Evolutionary conservation across 1,140 invertebrate genomes (phyloP).

Genomic region (Drosophila dunni): DNA sequence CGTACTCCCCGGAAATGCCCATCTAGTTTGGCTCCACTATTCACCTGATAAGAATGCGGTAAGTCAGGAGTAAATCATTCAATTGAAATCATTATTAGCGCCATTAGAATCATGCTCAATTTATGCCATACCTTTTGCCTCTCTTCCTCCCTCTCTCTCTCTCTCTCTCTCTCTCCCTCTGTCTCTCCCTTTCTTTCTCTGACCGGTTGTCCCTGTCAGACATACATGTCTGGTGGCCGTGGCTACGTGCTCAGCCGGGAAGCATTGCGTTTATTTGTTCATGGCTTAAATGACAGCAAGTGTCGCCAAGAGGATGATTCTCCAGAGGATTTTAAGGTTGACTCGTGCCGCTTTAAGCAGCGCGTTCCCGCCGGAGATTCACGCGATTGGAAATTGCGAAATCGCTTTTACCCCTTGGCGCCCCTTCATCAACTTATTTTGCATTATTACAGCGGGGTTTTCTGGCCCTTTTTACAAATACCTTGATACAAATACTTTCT

Average conservation of each 20-base stretch:
- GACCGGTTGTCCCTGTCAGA: conserved; percentile 85
- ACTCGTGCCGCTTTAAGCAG: conserved; percentile 92
- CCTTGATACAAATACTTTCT: no score
- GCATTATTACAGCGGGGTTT: conserved; percentile 41
- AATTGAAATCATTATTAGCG: neutral
- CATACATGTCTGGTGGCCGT: conserved; percentile 97
- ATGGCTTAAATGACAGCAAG: conserved; percentile 86
- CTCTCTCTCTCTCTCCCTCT: neutral
- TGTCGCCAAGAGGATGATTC: conserved; percentile 86
- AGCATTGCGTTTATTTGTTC: conserved; percentile 90
- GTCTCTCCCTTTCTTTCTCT: neutral
- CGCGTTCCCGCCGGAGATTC: conserved; percentile 94
- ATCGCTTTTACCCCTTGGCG: conserved; percentile 89
- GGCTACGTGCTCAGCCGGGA: conserved; percentile 95
- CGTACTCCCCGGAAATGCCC: conserved; percentile 88
- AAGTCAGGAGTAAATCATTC: neutral
- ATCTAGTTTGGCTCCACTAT: conserved; percentile 90
- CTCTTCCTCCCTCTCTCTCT: neutral
- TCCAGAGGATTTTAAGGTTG: conserved; percentile 94
- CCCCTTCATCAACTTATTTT: conserved; percentile 48
- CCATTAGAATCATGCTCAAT: neutral
- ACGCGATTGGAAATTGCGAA: conserved; percentile 91
- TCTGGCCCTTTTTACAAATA: conserved; percentile 87
- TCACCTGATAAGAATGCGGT: conserved; percentile 44
- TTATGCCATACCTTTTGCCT: neutral